phyloP scores from a whole-genome alignment of 2,888 invertebrate species.

The Agrotis ipsilon region DNA sequence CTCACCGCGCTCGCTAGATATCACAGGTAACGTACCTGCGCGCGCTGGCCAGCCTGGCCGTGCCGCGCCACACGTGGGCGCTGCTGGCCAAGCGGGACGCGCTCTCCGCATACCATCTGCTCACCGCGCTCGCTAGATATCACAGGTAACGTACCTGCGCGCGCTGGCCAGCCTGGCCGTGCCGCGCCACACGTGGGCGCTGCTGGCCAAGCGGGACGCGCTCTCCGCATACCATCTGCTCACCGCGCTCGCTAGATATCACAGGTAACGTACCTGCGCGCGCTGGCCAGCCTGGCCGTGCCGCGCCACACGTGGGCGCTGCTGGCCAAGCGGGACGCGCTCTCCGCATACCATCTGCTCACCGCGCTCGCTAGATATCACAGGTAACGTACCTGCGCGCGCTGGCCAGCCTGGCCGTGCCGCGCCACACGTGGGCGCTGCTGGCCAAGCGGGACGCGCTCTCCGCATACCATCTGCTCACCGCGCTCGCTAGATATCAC shows the following conservation, averaged over 20 bases:
- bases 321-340: slow-evolving; percentile 82
- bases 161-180: slow-evolving; percentile 85
- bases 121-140: slow-evolving; percentile 93
- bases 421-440: slow-evolving; percentile 93
- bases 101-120: slow-evolving; percentile 82
- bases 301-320: slow-evolving; percentile 93
- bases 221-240: slow-evolving; percentile 84
- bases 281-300: slow-evolving; percentile 86
- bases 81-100: slow-evolving; percentile 83
- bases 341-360: slow-evolving; percentile 83
- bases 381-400: slow-evolving; percentile 79
- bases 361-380: slow-evolving; percentile 94
- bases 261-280: slow-evolving; percentile 84
- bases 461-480: slow-evolving; percentile 83
- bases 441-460: slow-evolving; percentile 83
- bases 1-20: slow-evolving; percentile 93
- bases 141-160: slow-evolving; percentile 87
- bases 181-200: slow-evolving; percentile 93
- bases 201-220: slow-evolving; percentile 83
- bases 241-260: slow-evolving; percentile 93
- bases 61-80: slow-evolving; percentile 94
- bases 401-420: slow-evolving; percentile 88
- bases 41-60: slow-evolving; percentile 82
- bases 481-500: slow-evolving; percentile 94
- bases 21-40: slow-evolving; percentile 87